phyloP scores from a whole-genome alignment of 1,140 invertebrate species.

The Hypsibius dujardini region DNA sequence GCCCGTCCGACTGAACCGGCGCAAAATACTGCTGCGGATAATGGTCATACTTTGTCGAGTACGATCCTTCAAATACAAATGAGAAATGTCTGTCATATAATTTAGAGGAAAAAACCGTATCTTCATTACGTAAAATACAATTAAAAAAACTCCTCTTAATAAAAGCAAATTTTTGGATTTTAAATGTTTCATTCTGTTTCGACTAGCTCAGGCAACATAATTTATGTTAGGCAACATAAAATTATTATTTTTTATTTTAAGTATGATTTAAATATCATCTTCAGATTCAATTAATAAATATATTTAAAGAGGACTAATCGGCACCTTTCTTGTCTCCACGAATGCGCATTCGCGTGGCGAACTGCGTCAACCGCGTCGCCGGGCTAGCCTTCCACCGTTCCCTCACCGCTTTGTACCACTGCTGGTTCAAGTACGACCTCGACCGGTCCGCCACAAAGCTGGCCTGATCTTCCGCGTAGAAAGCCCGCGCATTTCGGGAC shows the following conservation, averaged over 20 bases:
- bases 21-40: constrained; percentile 73
- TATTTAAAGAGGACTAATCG: too few species aligned
- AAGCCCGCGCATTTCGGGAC: constrained; percentile 54
- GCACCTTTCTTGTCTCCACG: constrained; percentile 47
- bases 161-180: too few species aligned
- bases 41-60: constrained; percentile 63
- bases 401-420: constrained; percentile 70
- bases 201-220: too few species aligned
- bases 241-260: too few species aligned
- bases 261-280: too few species aligned
- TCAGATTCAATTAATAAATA: too few species aligned
- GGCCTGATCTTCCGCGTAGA: constrained; percentile 67
- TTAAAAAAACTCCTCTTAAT: too few species aligned
- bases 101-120: neutral
- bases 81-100: neutral
- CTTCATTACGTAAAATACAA: too few species aligned
- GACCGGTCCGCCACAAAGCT: constrained; percentile 31
- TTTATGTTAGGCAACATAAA: too few species aligned
- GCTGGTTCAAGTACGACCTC: constrained; percentile 60
- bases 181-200: too few species aligned
- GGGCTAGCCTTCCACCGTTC: constrained; percentile 82
- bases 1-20: constrained; percentile 64
- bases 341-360: constrained; percentile 75
- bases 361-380: constrained; percentile 73
- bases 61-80: constrained; percentile 36